Base-by-base conservation (phyloP, 2,888 invertebrate genomes). In the Pollenia griseotomentosa region DNA sequence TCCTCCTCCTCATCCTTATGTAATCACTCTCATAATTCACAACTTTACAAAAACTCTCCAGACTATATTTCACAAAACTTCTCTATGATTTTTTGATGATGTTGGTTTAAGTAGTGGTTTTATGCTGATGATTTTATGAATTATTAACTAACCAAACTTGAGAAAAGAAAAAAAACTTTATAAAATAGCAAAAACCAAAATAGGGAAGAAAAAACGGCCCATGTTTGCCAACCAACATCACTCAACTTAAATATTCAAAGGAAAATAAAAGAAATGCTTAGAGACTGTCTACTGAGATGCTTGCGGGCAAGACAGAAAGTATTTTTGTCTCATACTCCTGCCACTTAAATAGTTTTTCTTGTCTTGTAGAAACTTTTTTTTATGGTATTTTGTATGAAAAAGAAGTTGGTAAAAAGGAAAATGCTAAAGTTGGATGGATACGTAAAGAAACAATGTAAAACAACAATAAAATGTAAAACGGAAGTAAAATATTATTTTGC, bases 121-220 rank as follows among this genome's bases (percentile, higher is more conserved):
- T 87, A 84, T 87, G 87, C 87, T 87, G 84, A 87, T 87, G 84
- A 87, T 84, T 84, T 84, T 82, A 87, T 87, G 74, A 87, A 87
- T 87, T 87, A 87, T 84, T 87, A 87, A 87, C 81, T 63, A 87
- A 78, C 81, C 33, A 48, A 59, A 81, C 65, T 33, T 19, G 46
- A 42, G 53, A 33, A 16, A 44, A 51, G 42, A 66, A 66, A 42
- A 66, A 42, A 53, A 68, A 71, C 57, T 59, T 40, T 55, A 7
- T 44, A 40, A 65, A 40, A 19, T 42, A n/a, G 9, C 4, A 7
- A 14, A 23, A 73, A 42, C 12, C 9, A 83, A 51, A 51, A 61
- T 55, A 73, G 23, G 33, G 11, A 55, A n/a, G 12, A 16, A 44
- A 63, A 81, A 80, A 63, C 61, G 63, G 53, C 23, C 51, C 51